A percentile compares a stretch with the other conserved stretches of the same genome.
These are phyloP conservation scores for Actenoides hombroni DNA, from an alignment of 2,113 vertebrate genomes.

Conservation along the genomic window DNA sequence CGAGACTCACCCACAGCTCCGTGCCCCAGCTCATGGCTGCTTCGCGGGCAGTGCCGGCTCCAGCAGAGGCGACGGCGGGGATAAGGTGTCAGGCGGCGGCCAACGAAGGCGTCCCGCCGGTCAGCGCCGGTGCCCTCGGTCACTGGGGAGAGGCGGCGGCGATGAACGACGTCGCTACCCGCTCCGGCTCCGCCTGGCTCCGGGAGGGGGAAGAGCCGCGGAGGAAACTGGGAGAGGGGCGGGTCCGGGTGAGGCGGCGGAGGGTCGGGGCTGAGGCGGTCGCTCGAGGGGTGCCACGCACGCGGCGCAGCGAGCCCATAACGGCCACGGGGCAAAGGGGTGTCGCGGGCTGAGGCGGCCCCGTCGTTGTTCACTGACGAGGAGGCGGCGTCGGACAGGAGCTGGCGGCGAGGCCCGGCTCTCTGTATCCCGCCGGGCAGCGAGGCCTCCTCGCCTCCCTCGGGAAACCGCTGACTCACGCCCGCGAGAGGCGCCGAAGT, in stretches of 20 bases:
- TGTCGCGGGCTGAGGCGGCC: too few relatives aligned
- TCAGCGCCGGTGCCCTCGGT: neutral
- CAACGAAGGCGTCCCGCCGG: neutral
- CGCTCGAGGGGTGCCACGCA: neutral
- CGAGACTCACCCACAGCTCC: constrained; percentile 79
- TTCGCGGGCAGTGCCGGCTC: neutral
- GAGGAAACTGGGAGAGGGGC: constrained; percentile 61
- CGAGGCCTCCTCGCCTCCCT: neutral
- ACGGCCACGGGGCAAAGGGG: too few relatives aligned
- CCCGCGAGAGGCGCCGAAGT: neutral
- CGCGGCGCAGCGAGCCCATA: neutral
- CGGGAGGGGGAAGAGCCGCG: neutral
- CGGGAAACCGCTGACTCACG: constrained; percentile 7
- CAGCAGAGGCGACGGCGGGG: neutral
- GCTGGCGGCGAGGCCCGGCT: neutral
- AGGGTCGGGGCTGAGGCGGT: neutral
- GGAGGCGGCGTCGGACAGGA: neutral
- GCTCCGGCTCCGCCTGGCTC: constrained; percentile 14
- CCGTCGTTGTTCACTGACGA: neutral
- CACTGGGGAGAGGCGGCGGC: neutral
- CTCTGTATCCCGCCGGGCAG: neutral
- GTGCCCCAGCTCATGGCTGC: constrained; percentile 81
- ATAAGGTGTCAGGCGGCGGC: neutral
- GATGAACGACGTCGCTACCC: neutral
- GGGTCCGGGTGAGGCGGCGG: neutral